Percentiles rank a stretch among this genome's conserved stretches.
phyloP scores from a whole-genome alignment of 2,113 vertebrate genomes.

The Heloderma charlesbogerti region DNA sequence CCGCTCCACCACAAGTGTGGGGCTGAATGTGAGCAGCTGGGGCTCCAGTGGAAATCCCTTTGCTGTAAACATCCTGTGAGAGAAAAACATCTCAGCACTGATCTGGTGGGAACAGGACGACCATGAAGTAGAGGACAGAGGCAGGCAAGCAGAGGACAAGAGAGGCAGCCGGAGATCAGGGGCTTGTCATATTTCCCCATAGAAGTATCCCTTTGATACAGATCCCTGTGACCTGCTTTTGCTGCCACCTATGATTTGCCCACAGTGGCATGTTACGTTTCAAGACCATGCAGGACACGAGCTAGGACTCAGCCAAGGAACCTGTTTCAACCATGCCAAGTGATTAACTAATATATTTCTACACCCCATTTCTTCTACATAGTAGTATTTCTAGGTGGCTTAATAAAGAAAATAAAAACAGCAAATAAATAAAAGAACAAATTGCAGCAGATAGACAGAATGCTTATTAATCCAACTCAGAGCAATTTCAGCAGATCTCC shows the following conservation, averaged over 20 bases:
- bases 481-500: neutral
- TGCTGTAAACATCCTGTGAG: conserved; percentile 32
- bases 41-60: neutral
- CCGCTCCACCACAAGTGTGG: conserved; percentile 23
- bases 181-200: neutral
- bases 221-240: neutral
- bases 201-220: neutral
- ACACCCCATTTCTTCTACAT: neutral
- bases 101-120: conserved; percentile 1
- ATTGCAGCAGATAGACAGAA: neutral
- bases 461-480: neutral
- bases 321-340: neutral
- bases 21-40: neutral
- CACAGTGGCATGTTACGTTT: neutral
- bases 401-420: neutral
- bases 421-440: neutral
- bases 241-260: neutral
- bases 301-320: neutral
- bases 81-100: neutral
- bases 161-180: neutral
- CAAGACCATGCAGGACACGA: neutral
- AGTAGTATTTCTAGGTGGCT: neutral
- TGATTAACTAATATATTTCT: neutral
- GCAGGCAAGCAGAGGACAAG: neutral
- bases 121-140: neutral